A percentile compares a stretch with the other conserved stretches of the same genome.
Evolutionary conservation across 92 coral and sea anemone genomes (phyloP).

Genomic region (Umimayanthus kanabou): DNA sequence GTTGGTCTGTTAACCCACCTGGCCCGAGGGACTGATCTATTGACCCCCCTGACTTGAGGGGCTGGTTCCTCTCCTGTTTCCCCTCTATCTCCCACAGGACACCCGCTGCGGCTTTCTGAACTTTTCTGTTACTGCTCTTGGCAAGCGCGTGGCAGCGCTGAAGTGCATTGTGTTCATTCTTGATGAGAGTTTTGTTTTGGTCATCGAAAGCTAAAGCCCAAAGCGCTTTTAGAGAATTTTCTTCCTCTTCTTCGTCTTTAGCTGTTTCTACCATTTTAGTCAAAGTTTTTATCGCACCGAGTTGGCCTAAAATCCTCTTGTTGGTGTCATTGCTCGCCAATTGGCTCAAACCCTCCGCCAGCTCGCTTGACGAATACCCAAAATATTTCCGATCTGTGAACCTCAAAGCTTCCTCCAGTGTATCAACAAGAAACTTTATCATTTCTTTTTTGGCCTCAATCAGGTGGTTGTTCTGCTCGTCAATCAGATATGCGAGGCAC

Average conservation of each 20-base stretch:
- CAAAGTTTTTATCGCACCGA: slow-evolving; percentile 60
- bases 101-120: slow-evolving; percentile 65
- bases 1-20: too few relatives aligned
- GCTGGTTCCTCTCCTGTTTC: slow-evolving; percentile 37
- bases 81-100: slow-evolving; percentile 76
- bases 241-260: slow-evolving; percentile 45
- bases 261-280: slow-evolving; percentile 47
- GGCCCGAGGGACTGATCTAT: too few relatives aligned
- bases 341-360: slow-evolving; percentile 56
- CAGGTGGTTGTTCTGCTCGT: slow-evolving; percentile 53
- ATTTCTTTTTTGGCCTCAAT: slow-evolving; percentile 46
- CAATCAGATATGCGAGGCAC: slow-evolving; percentile 54
- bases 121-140: slow-evolving; percentile 43
- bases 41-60: neutral
- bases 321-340: slow-evolving; percentile 55
- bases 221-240: slow-evolving; percentile 46
- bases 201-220: slow-evolving; percentile 75
- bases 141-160: slow-evolving; percentile 36
- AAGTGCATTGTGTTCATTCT: slow-evolving; percentile 28
- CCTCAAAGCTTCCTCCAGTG: slow-evolving; percentile 40
- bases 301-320: slow-evolving; percentile 53
- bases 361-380: slow-evolving; percentile 59
- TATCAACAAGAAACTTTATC: slow-evolving; percentile 37
- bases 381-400: slow-evolving; percentile 37
- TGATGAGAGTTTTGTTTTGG: slow-evolving; percentile 50